Base-by-base conservation (phyloP, 2,888 invertebrate genomes). In the Tinea semifulvella region DNA sequence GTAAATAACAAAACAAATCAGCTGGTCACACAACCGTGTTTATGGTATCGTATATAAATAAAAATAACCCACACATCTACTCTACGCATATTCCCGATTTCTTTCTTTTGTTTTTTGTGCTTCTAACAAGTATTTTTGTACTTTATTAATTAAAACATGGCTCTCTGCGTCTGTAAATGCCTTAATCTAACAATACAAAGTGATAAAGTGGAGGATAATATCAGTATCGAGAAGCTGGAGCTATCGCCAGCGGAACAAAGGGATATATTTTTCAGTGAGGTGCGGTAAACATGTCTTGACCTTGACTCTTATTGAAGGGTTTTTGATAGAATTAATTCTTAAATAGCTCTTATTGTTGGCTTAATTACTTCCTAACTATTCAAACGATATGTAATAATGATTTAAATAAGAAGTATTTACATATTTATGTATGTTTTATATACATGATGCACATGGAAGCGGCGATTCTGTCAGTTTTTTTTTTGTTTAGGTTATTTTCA, bases 91-190 rank as follows among this genome's bases (percentile, higher is more conserved):
- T 65, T 59, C 53, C 59, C 59, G 59, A 58, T 57, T 60, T 55
- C 59, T 56, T 58, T 53, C 50, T 60, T 67, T 58, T 61, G 61
- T 65, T 70, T 66, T 66, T 65, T 55, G 61, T 61, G 59, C 60
- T 56, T 65, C 65, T 68, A 54, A 45, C 53, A 54, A 55, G 58
- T 54, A 49, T 42, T 48, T 46, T 47, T 49, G 52, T 45, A 53
- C 53, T 60, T 57, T 50, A 48, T 52, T 50, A 27, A 17, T 14
- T 18, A 14, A n/a, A 77, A 58, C 58, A 85, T 85, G 84, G 76
- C 86, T 69, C 66, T 79, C 59, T 77, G 65, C 65, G 84, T 88
- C 61, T 92, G 92, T 77, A 88, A 89, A 81, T 92, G 92, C 72
- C 73, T 90, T 60, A 92, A 92, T 76, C 83, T 90, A 56, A 77